Base-by-base conservation (phyloP, 2,113 vertebrate species). In the Ifrita kowaldi region DNA sequence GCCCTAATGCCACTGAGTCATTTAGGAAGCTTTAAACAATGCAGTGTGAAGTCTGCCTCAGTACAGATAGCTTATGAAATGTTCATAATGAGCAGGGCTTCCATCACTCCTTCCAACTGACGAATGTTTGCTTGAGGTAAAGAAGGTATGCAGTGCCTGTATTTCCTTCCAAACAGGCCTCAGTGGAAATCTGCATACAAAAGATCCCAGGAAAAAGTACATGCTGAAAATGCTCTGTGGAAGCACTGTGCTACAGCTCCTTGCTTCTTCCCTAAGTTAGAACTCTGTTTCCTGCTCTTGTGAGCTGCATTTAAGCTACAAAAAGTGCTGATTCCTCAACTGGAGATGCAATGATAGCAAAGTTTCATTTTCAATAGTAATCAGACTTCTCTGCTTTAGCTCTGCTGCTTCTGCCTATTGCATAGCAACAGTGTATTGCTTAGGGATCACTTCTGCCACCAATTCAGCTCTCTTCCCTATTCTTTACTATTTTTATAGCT, bases 401-500 rank as follows among this genome's bases (percentile, higher is more conserved):
- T 41, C 42, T 50, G 23, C 67, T 67, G 24, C n/a, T 93, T 91
- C 70, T 90, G 46, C 55, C 81, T 81, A 81, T 42, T 64, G 22
- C 44, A 56, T 32, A 33, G 60, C n/a, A 80, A 37, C 28, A 46
- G 30, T 35, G 16, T 50, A 39, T 44, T 79, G 49, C 73, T 57
- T 35, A 80, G 47, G 35, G 37, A 63, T 88, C 50, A 15, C 63
- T 86, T 90, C 90, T 96, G 75, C 59, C 42, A 10, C 69, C 80
- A 76, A 71, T 47, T 49, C 56, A 20, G 32, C 37, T 84, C 52
- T 56, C 53, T 85, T 71, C 47, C 16, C 57, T 89, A 46, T 84
- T 87, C 69, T 74, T 64, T 75, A 22, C 42, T 95, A 74, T 57
- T 87, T 93, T 96, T 93, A 74, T 94, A 99, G 98, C 89, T 88